Evolutionary conservation across 2,113 vertebrate species (phyloP), one percentile per base, ranked within the genome.

Genomic region (Chaenogobius annularis): DNA sequence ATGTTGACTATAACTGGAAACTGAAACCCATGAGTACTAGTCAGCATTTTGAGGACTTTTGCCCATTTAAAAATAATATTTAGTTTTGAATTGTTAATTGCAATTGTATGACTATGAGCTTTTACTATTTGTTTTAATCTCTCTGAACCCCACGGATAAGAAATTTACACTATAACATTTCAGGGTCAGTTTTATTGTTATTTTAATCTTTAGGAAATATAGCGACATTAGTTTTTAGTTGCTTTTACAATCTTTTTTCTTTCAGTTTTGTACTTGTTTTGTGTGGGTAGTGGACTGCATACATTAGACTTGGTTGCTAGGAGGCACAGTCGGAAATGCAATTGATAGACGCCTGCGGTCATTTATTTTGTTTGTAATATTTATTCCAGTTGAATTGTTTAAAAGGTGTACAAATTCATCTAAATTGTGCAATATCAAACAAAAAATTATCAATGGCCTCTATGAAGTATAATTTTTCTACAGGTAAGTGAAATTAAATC

Each of bases 261-360:
- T 7, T 54, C n/a, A 54, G n/a, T 54, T n/a, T 3, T 54, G n/a
- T 54, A 20, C 17, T 8, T 31, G 26, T 31, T 54, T 50, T 50
- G 50, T 54, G 50, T 54, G 50, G 50, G 50, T 20, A 20, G 19
- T 54, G 50, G 19, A 54, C 19, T 54, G 50, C 50, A 54, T 54
- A 54, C 44, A 46, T 54, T 58, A 65, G 64, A 72, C 77, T 35
- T 56, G 70, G 85, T 87, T 89, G 77, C 83, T 79, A 83, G 77
- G 44, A 69, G 77, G 66, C 78, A 13, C 20, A 66, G 73, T 74
- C 50, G 1, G 44, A 17, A 77, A 80, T 14, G 55, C 59, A 68
- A 73, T 75, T n/a, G 61, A n/a, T 63, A 10, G 50, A 54, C 17
- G 8, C 50, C 19, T 61, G 12, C 26, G 17, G 5, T 61, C 26